Evolutionary conservation across 2,888 invertebrate genomes (phyloP).

Genomic region (Nysson spinosus): DNA sequence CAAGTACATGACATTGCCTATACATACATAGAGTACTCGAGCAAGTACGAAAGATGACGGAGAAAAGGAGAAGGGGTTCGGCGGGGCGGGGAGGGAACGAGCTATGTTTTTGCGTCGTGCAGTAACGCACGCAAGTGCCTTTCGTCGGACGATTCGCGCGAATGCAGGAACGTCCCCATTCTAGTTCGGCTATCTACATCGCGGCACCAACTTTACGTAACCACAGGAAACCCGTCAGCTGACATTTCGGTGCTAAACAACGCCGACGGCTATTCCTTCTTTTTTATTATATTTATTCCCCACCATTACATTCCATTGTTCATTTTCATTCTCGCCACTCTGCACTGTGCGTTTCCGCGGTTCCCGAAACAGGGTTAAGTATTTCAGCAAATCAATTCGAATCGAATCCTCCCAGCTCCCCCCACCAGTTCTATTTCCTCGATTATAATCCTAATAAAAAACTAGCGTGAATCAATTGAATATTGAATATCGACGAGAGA

Average conservation of each 20-base stretch:
- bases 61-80: slow-evolving; percentile 30
- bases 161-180: slow-evolving; percentile 70
- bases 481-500: no score
- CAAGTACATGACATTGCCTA: no score
- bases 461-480: no score
- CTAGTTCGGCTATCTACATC: slow-evolving; percentile 73
- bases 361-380: neutral
- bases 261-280: slow-evolving; percentile 39
- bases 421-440: neutral
- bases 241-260: slow-evolving; percentile 70
- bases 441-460: no score
- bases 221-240: slow-evolving; percentile 72
- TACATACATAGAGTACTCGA: slow-evolving; percentile 3
- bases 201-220: slow-evolving; percentile 74
- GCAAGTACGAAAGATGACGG: slow-evolving; percentile 34
- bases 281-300: slow-evolving; percentile 15
- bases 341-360: no score
- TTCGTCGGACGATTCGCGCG: slow-evolving; percentile 66
- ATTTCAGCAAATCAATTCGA: neutral
- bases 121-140: slow-evolving; percentile 68
- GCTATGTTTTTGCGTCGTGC: slow-evolving; percentile 67
- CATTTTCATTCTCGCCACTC: no score
- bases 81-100: no score
- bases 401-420: neutral
- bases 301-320: slow-evolving; percentile 3